A percentile compares a stretch with the other conserved stretches of the same genome.
phyloP scores from a whole-genome alignment of 2,888 invertebrate species.

The Protophormia terraenovae region DNA sequence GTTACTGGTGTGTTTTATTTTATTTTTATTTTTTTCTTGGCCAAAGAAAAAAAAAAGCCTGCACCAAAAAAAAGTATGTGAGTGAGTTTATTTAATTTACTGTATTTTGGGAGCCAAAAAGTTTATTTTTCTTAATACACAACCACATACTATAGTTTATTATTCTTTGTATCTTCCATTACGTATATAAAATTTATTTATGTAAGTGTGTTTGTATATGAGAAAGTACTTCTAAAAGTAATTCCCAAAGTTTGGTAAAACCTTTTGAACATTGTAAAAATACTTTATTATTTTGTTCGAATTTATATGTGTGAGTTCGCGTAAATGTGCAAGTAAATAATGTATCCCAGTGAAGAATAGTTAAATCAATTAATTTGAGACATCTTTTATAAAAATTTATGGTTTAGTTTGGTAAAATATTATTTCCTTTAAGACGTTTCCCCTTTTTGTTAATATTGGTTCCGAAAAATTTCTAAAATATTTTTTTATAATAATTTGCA shows the following conservation, averaged over 20 bases:
- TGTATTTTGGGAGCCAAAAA: slow-evolving; percentile 27
- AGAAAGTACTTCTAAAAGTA: neutral
- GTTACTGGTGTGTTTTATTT: slow-evolving; percentile 15
- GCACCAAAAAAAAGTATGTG: slow-evolving; percentile 38
- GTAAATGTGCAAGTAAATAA: neutral
- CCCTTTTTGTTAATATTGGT: too few relatives aligned
- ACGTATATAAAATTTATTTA: neutral
- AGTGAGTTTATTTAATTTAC: slow-evolving; percentile 56
- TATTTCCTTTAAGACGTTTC: too few relatives aligned
- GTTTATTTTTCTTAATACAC: slow-evolving; percentile 44
- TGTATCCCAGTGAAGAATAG: neutral
- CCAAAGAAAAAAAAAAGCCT: neutral
- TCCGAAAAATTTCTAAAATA: too few relatives aligned
- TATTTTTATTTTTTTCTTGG: neutral
- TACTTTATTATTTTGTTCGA: slow-evolving; percentile 1
- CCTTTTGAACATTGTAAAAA: slow-evolving; percentile 11
- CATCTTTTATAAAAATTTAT: too few relatives aligned
- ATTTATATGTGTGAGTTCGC: neutral
- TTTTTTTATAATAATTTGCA: too few relatives aligned
- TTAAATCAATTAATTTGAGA: too few relatives aligned
- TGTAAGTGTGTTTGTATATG: neutral
- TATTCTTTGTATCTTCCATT: neutral
- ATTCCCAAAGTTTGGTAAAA: slow-evolving; percentile 15
- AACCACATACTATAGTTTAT: slow-evolving; percentile 23
- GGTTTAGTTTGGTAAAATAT: too few relatives aligned